phyloP scores from a whole-genome alignment of 2,797 vertebrate genomes.

The Enteromius treurensis region DNA sequence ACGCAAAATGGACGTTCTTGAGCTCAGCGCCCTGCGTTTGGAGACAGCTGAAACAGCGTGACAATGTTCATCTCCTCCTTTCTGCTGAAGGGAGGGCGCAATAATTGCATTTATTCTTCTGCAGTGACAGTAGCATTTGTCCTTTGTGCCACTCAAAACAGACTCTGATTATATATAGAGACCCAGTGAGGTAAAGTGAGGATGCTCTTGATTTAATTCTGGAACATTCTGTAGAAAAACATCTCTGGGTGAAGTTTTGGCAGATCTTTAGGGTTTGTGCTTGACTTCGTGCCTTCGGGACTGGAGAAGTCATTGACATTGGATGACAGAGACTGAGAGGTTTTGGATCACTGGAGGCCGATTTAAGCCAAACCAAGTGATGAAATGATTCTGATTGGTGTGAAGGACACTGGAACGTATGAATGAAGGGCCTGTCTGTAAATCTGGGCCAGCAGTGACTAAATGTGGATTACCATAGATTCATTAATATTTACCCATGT shows the following conservation, averaged over 20 bases:
- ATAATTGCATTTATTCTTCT: conserved; percentile 54
- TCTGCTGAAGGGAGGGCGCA: conserved; percentile 43
- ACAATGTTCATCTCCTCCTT: conserved; percentile 43
- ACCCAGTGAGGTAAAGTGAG: conserved; percentile 9
- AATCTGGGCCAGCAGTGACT: background rate
- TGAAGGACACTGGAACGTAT: conserved; percentile 19
- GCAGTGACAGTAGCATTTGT: conserved; percentile 43
- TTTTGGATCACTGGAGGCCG: conserved; percentile 21
- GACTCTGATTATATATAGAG: conserved; percentile 16
- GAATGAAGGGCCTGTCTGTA: background rate
- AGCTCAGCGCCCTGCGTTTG: background rate
- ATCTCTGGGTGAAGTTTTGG: conserved; percentile 17
- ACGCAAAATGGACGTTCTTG: background rate
- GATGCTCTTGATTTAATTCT: conserved; percentile 8
- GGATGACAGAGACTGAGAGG: conserved; percentile 33
- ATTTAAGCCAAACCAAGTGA: conserved; percentile 24
- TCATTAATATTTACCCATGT: background rate
- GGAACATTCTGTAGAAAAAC: conserved; percentile 9
- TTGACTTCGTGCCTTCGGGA: conserved; percentile 15
- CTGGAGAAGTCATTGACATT: conserved; percentile 23
- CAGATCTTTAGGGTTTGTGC: conserved; percentile 11
- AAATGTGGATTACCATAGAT: background rate
- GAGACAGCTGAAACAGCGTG: conserved; percentile 26
- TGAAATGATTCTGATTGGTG: conserved; percentile 26
- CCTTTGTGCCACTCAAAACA: conserved; percentile 42